phyloP scores from a whole-genome alignment of 2,888 invertebrate genomes.

The Sphecodes monilicornis region DNA sequence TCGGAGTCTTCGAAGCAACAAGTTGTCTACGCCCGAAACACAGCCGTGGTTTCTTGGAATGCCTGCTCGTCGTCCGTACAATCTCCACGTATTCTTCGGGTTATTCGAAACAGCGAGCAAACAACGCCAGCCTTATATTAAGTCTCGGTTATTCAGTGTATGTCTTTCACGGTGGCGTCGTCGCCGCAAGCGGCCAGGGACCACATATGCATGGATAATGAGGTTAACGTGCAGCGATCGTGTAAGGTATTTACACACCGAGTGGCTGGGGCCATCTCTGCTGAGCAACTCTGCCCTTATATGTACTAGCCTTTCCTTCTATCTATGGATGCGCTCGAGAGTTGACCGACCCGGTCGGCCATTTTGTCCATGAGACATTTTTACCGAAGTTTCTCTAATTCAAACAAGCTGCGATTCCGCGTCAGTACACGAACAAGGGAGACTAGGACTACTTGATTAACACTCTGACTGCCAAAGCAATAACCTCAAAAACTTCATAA shows the following conservation, averaged over 20 bases:
- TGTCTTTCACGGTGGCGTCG: conserved; percentile 37
- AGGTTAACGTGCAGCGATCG: conserved; percentile 46
- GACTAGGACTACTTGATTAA: too few relatives aligned
- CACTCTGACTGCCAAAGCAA: too few relatives aligned
- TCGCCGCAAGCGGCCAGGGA: conserved; percentile 13
- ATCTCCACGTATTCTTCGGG: background rate
- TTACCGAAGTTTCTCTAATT: background rate
- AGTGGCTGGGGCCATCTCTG: background rate
- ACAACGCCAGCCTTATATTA: conserved; percentile 38
- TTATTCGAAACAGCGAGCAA: conserved; percentile 4
- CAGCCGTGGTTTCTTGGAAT: background rate
- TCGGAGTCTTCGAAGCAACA: background rate
- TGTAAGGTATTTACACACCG: conserved; percentile 43
- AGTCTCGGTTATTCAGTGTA: conserved; percentile 31
- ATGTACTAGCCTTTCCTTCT: conserved; percentile 25
- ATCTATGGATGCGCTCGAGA: background rate
- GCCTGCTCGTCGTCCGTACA: background rate
- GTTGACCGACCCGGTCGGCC: background rate
- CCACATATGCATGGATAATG: conserved; percentile 47
- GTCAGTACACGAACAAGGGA: background rate
- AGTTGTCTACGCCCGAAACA: background rate
- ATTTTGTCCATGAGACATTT: background rate
- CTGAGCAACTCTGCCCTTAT: conserved; percentile 28
- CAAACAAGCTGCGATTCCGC: background rate
- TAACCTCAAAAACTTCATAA: too few relatives aligned